Base-by-base conservation (phyloP, 2,888 invertebrate genomes). In the Carabus problematicus region DNA sequence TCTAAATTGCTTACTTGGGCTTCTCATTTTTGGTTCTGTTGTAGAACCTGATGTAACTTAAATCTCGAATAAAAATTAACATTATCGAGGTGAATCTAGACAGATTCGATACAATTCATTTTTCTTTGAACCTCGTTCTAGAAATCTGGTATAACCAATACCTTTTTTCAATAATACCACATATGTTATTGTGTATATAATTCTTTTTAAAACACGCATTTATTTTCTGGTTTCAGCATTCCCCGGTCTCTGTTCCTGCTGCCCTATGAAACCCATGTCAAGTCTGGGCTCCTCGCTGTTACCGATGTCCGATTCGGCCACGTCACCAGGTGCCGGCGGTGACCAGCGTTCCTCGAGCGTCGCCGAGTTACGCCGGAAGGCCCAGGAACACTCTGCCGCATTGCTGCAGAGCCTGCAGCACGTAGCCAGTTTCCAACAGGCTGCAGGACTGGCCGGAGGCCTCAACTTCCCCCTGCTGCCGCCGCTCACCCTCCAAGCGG, bases 371-470 rank as follows among this genome's bases (percentile, higher is more conserved):
- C 86, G 97, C 7, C 88, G 97, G 64, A 95, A 96, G 80, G 97
- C 97, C 0, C 94, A 97, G 81, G 97, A 97, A 79, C 97, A 97
- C 81, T 94, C 95, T 0, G 96, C 97, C 0, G 95, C 96, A 0
- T 82, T 94, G 19, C 81, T 92, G 62, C 92, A 92, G 78, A 89
- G 89, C 43, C 82, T 92, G 58, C 91, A 92, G 75, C 87, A 84
- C 77, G 81, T 84, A 81, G 83, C 88, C 81, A 86, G 86, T 83
- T 83, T 84, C 77, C 87, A 88, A 19, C 85, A 89, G 11, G 87
- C 87, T 12, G 87, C 88, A 3, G 79, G 86, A 72, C 70, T 80
- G 75, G 78, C 80, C 14, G 75, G 77, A 42, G 70, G 76, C 7
- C 78, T 84, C 43, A 83, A 84, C 70, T 82, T 84, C 73, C 84